Base-by-base conservation (phyloP, 2,888 invertebrate species). In the Drosophila putrida region DNA sequence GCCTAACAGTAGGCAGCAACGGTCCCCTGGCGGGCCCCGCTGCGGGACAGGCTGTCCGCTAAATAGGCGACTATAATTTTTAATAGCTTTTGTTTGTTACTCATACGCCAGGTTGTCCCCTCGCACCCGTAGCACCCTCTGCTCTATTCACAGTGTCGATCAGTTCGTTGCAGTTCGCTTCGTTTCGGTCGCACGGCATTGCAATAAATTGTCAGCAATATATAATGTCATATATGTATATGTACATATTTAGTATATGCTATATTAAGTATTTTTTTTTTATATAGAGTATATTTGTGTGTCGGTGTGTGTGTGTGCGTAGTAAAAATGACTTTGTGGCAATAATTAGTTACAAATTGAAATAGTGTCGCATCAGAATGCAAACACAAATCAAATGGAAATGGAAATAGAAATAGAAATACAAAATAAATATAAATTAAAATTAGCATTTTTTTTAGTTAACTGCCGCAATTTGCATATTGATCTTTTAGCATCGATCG, bases 41-140 rank as follows among this genome's bases (percentile, higher is more conserved):
- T 36, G 20, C 35, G 33, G n/a, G 51, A 43, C 61, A 28, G 38
- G 15, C 44, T 57, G 58, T 69, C 63, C 63, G 64, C 69, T 75
- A 77, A 80, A 78, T 72, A 70, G 80, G 66, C 77, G 75, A 66
- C 81, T 81, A 81, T 77, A 80, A 79, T 77, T 75, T 74, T 81
- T 81, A 74, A 83, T 78, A 67, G 63, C 84, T 76, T 82, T 80
- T 71, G 77, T 75, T 69, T 57, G 82, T 84, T 82, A 82, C 84
- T 82, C 84, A 82, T 73, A 71, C 71, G 63, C 63, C 57, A 64
- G 41, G 47, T 61, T 54, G 63, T 36, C 13, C 41, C 20, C 35
- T 9, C 1, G 6, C 54, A 31, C 31, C 31, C 46, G 9, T 1
- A 11, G 9, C 10, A 13, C 31, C 28, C 15, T 39, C 41, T n/a